Evolutionary conservation across 2,888 invertebrate species (phyloP), one percentile per base, ranked within the genome.

Genomic region (Drosophila anomalata): DNA sequence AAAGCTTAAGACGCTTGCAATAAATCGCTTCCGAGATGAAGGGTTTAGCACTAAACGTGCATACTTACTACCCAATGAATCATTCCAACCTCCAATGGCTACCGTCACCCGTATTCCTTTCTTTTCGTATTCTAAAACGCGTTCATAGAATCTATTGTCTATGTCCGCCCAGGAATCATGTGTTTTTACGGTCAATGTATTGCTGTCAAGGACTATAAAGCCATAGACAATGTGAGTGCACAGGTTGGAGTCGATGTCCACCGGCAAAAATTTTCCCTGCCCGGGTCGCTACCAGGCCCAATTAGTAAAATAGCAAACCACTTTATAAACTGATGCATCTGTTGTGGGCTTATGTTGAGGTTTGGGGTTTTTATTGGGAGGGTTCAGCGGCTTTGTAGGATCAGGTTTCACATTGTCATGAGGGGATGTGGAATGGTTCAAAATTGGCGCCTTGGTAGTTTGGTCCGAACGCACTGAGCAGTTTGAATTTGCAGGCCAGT

Each of bases 181-280:
- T 0, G 96, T 94, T 71, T 94, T 94, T 26, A 97, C 93, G 8
- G 94, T 94, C 56, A 95, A 91, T 1, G 93, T 92, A 48, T 93
- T 93, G 8, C 93, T 92, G 84, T 96, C 95, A 20, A 97, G 93
- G 56, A 96, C 95, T 6, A 97, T 96, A 92, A 97, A 97, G 0
- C 97, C 95, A 87, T 97, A 97, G 29, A 96, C 94, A 14, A 97
- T 94, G 88, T 98, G 97, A 0, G 97, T 97, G 88, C 97, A 97
- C n/a, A 96, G 93, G 31, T 93, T 92, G 7, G 94, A 93, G 82
- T 96, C 95, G 36, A 97, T 95, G 89, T 97, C 94, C 65, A 95
- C 94, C 0, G 97, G 96, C 3, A 94, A 92, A 85, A 94, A 97
- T 90, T 95, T 96, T 44, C 96, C 96, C 61, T 94, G 93, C 0